Base-by-base conservation (phyloP, 2,113 vertebrate genomes). In the Leucopsar rothschildi region DNA sequence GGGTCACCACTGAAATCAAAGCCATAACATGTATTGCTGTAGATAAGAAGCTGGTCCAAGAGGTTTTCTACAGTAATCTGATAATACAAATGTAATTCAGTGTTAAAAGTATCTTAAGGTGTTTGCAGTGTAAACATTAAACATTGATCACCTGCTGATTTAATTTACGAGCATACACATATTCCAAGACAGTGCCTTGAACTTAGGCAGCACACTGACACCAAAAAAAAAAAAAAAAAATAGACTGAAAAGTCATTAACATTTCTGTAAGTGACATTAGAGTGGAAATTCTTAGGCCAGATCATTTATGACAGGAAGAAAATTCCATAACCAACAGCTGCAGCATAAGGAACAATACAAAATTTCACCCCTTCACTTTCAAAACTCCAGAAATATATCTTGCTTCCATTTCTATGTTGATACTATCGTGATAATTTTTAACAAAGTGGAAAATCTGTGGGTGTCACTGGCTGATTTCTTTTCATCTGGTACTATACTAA, bases 41-140 rank as follows among this genome's bases (percentile, higher is more conserved):
- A 45, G 40, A 37, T 60, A 75, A 77, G 55, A 80, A 82, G 35
- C 66, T 64, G n/a, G 29, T 42, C 91, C 72, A 87, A 86, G 87
- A 60, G 76, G 53, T 95, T 94, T 95, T 92, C 84, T 82, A 37
- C 25, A 42, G n/a, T 60, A 88, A 96, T 94, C 59, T 79, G 56
- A 92, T 95, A 96, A 95, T 90, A 97, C 11, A 68, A 94, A 95
- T 96, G 64, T 93, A 96, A 95, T 93, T 96, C 87, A 29, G 77
- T 93, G 69, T 94, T 95, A 96, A 96, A 96, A 97, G 89, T 96
- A 96, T 97, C 90, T 85, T 69, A 63, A 86, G 45, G 7, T 82
- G 91, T 96, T 96, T 97, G 88, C 93, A 94, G 78, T 94, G 76
- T 97, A 98, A 97, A 97, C 95, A 96, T 96, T 96, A 97, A 96